Conservation (phyloP, 37 sponge, comb jelly and placozoan species). For the Crambe crambe region DNA sequence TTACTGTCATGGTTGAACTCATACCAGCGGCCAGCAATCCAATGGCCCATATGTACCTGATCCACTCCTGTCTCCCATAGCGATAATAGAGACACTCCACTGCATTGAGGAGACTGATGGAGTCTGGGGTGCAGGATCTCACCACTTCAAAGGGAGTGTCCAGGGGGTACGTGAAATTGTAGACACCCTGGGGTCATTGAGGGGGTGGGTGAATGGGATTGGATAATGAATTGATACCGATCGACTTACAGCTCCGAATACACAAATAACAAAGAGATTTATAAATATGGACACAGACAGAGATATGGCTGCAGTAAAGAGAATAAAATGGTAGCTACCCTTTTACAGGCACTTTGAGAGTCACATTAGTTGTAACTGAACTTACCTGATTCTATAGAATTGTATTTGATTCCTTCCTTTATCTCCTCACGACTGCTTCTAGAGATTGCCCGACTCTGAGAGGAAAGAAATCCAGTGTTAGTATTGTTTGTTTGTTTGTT, state of each 20-base stretch:
- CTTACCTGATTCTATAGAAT: conserved; percentile 82
- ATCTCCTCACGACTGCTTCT: conserved; percentile 53
- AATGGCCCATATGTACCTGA: conserved; percentile 88
- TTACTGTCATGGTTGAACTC: conserved; percentile 96
- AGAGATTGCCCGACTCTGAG: conserved; percentile 56
- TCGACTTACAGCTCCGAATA: conserved; percentile 85
- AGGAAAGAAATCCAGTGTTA: background rate
- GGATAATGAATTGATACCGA: no score
- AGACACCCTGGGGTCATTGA: conserved; percentile 31
- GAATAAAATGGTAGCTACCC: no score
- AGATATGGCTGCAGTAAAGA: conserved; percentile 77
- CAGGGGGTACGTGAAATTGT: background rate
- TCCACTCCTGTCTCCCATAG: conserved; percentile 19
- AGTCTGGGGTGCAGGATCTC: conserved; percentile 13
- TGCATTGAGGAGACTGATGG: conserved; percentile 57
- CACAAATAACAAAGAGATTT: conserved; percentile 92
- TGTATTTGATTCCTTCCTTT: conserved; percentile 82
- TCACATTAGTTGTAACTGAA: background rate
- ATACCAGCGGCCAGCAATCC: conserved; percentile 93
- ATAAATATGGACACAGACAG: conserved; percentile 82
- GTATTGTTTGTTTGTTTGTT: background rate
- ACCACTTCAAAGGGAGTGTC: background rate
- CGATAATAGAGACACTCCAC: conserved; percentile 50
- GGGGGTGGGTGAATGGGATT: no score
- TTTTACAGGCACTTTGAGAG: background rate